These are phyloP conservation scores for Pelodiscus sinensis DNA, from an alignment of 2,113 vertebrate species.

Conservation along the genomic window DNA sequence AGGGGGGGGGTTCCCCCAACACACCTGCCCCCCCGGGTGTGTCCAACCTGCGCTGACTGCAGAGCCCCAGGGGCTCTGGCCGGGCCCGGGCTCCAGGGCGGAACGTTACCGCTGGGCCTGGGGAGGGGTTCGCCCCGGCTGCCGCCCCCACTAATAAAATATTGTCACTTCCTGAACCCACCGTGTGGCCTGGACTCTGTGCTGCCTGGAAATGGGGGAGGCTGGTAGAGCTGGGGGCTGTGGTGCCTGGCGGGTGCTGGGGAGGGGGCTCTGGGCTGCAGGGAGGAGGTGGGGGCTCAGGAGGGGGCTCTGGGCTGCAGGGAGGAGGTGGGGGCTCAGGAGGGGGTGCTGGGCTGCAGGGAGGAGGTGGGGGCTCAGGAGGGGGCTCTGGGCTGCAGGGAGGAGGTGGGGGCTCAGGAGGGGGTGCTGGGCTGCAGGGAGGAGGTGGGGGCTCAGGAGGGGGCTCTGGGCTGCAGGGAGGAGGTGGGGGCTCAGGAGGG, in stretches of 20 bases:
- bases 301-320: no score
- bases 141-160: conserved; percentile 30
- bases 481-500: no score
- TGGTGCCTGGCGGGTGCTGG: no score
- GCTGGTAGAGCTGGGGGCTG: background rate
- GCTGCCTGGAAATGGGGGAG: background rate
- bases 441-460: no score
- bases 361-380: no score
- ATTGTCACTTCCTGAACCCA: conserved; percentile 31
- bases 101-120: background rate
- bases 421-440: no score
- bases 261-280: background rate
- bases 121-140: background rate
- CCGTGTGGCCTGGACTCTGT: background rate
- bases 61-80: background rate
- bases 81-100: no score
- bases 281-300: background rate
- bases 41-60: background rate
- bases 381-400: no score
- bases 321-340: no score
- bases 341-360: no score
- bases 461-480: no score
- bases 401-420: no score
- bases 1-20: background rate
- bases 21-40: background rate